phyloP scores from a whole-genome alignment of 2,113 vertebrate genomes.

The Petaurus breviceps region DNA sequence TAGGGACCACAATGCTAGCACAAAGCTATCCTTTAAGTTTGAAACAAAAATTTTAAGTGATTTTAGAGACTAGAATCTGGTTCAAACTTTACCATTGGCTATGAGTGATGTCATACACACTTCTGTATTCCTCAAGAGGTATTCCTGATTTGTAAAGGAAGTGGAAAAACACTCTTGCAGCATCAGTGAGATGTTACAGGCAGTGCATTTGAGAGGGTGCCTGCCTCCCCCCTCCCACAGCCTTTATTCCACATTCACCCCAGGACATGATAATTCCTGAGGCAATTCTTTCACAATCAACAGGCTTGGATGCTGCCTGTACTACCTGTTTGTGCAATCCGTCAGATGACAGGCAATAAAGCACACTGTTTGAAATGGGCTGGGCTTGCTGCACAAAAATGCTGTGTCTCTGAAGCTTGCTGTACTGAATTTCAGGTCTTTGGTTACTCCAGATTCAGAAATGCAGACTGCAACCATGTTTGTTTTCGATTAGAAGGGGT shows the following conservation, averaged over 20 bases:
- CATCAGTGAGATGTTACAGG: conserved; percentile 8
- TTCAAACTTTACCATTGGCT: neutral
- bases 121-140: neutral
- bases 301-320: conserved; percentile 40
- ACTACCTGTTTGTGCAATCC: conserved; percentile 47
- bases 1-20: neutral
- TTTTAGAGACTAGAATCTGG: neutral
- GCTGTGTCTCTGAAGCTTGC: conserved; percentile 29
- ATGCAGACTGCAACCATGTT: conserved; percentile 60
- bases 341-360: conserved; percentile 61
- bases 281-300: neutral
- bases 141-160: conserved; percentile 12
- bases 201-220: neutral
- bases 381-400: conserved; percentile 58
- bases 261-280: neutral
- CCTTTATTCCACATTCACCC: neutral
- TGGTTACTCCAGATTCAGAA: conserved; percentile 67
- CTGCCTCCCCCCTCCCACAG: neutral
- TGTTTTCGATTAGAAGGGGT: conserved; percentile 61
- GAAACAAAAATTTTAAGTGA: neutral
- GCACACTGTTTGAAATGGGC: conserved; percentile 38
- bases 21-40: neutral
- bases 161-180: neutral
- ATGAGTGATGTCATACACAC: neutral
- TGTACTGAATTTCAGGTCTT: conserved; percentile 61